Evolutionary conservation across 2,797 vertebrate species (phyloP).

Genomic region (Cossypha niveicapilla): DNA sequence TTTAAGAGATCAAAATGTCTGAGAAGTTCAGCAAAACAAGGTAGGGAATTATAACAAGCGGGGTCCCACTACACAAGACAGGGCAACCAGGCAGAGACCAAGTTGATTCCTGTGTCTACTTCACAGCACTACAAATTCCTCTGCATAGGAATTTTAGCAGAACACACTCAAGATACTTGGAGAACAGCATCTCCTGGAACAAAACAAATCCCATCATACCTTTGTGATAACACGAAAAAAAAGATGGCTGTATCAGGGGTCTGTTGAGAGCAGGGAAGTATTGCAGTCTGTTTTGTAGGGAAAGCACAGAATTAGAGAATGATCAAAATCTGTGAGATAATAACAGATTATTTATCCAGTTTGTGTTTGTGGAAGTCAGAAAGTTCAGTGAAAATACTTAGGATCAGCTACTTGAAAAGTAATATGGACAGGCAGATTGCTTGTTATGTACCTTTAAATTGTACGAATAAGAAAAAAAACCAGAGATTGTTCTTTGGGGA

Average conservation of each 20-base stretch:
- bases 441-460: neutral
- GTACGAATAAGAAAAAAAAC: neutral
- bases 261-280: neutral
- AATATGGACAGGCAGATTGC: neutral
- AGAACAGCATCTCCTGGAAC: neutral
- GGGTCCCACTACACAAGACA: neutral
- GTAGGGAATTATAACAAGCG: neutral
- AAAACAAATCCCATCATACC: neutral
- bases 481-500: neutral
- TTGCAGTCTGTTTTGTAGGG: neutral
- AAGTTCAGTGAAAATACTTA: neutral
- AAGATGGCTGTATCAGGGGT: neutral
- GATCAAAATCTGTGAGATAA: neutral
- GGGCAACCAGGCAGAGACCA: neutral
- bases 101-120: neutral
- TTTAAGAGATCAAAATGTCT: neutral
- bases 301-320: neutral
- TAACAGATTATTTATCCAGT: neutral
- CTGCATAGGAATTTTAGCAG: neutral
- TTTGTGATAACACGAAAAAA: neutral
- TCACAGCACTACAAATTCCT: neutral
- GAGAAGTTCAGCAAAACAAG: neutral
- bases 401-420: neutral
- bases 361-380: neutral
- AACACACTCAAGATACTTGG: neutral